A percentile compares a stretch with the other conserved stretches of the same genome.
Evolutionary conservation across 2,888 invertebrate species (phyloP).

Genomic region (Barypeithes pellucidus): DNA sequence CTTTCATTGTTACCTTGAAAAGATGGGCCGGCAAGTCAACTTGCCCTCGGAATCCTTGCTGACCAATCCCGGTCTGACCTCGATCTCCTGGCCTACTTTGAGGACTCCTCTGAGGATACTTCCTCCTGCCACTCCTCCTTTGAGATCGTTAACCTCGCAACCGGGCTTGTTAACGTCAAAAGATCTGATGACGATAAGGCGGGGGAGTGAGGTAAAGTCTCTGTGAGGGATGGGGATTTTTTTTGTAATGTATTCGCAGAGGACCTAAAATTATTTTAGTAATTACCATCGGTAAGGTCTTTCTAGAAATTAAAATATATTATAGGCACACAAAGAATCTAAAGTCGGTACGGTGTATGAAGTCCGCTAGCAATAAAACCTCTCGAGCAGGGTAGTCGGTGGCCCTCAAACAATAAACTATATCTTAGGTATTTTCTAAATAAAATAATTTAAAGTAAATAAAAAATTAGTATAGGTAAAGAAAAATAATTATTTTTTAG

Average conservation of each 20-base stretch:
- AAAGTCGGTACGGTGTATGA: too few species aligned
- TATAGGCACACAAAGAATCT: too few species aligned
- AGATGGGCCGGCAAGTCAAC: slow-evolving; percentile 96
- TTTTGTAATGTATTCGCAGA: slow-evolving; percentile 98
- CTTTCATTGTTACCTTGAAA: slow-evolving; percentile 77
- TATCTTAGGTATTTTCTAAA: too few species aligned
- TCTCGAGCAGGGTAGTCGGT: too few species aligned
- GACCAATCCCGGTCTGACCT: slow-evolving; percentile 87
- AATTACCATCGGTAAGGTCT: not conserved
- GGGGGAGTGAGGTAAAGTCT: slow-evolving; percentile 95
- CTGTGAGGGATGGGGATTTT: slow-evolving; percentile 97
- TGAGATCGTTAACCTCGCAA: slow-evolving; percentile 97
- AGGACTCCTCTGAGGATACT: slow-evolving; percentile 97
- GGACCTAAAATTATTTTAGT: slow-evolving; percentile 71
- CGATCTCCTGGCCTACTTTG: slow-evolving; percentile 98
- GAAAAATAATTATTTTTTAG: too few species aligned
- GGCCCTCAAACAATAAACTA: too few species aligned
- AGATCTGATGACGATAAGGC: slow-evolving; percentile 95
- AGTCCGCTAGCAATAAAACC: too few species aligned
- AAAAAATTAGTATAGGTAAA: too few species aligned
- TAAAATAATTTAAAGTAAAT: too few species aligned
- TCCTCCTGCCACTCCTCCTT: slow-evolving; percentile 99
- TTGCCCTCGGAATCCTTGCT: slow-evolving; percentile 97
- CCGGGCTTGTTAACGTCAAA: slow-evolving; percentile 99
- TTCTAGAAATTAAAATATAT: too few species aligned